Conservation (phyloP, 2,888 invertebrate species). For the Chloroclystis v-ata region DNA sequence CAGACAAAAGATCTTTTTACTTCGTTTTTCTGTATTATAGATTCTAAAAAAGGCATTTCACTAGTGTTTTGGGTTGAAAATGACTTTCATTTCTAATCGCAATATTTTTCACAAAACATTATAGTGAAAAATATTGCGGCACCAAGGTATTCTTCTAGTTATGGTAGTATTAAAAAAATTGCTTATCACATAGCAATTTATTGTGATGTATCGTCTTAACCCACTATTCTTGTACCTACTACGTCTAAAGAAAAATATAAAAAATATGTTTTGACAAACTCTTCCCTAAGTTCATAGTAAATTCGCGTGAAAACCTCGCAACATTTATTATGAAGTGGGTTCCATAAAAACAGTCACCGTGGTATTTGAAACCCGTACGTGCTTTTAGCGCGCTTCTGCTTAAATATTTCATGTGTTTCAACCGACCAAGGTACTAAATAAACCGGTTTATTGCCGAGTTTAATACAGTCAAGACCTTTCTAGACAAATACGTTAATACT, state of each 20-base stretch:
- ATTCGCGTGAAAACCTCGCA: constrained; percentile 10
- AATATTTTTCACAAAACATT: background rate
- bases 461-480: constrained; percentile 5
- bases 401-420: constrained; percentile 25
- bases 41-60: no score
- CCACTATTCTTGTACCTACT: no score
- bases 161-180: no score
- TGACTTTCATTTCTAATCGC: no score
- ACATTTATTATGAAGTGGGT: constrained; percentile 21
- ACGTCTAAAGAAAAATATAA: no score
- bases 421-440: constrained; percentile 16
- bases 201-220: no score
- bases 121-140: no score
- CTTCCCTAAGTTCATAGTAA: constrained; percentile 2
- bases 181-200: no score
- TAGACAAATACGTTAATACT: background rate
- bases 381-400: constrained; percentile 22
- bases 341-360: constrained; percentile 21
- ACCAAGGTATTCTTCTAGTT: no score
- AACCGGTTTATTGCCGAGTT: constrained; percentile 8
- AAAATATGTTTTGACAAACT: background rate
- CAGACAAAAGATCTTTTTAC: no score
- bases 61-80: no score
- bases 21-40: no score
- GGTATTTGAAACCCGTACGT: constrained; percentile 25